Percentiles rank a stretch among this genome's conserved stretches.
These are phyloP conservation scores for Cyprinus carpio DNA, from an alignment of 2,113 vertebrate species.

Conservation along the genomic window DNA sequence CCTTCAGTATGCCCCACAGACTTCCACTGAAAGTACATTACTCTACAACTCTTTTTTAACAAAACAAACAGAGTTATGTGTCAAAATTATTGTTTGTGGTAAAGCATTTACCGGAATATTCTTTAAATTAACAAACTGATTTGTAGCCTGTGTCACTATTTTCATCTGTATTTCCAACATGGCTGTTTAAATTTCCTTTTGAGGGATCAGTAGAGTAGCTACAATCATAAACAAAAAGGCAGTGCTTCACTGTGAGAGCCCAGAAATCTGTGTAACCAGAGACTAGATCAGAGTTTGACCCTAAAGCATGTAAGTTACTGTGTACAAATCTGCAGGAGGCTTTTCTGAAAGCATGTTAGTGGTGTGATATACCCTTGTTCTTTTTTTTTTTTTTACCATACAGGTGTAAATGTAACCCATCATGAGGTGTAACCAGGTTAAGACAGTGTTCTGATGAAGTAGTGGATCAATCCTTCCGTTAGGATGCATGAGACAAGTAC, in stretches of 20 bases:
- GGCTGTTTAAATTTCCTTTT: too few relatives aligned
- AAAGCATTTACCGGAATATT: neutral
- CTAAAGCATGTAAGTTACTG: neutral
- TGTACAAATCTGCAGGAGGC: neutral
- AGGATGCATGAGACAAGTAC: neutral
- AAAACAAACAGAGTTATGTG: neutral
- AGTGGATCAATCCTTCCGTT: slow-evolving; percentile 8
- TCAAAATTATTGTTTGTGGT: neutral
- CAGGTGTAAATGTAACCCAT: slow-evolving; percentile 25
- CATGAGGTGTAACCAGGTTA: slow-evolving; percentile 26
- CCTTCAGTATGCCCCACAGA: neutral
- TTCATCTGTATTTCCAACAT: neutral
- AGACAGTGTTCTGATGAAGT: slow-evolving; percentile 22
- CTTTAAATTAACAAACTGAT: neutral
- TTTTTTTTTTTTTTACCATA: slow-evolving; percentile 8
- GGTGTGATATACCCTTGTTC: neutral
- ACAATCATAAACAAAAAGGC: slow-evolving; percentile 19
- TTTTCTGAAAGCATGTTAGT: neutral
- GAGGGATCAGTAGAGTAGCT: neutral
- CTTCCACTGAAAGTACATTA: slow-evolving; percentile 1
- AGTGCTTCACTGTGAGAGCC: slow-evolving; percentile 11
- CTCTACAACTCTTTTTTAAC: neutral
- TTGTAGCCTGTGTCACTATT: neutral
- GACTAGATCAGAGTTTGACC: neutral
- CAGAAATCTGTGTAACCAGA: neutral